A percentile compares a stretch with the other conserved stretches of the same genome.
These are phyloP conservation scores for Thymelicus lineola DNA, from an alignment of 2,888 invertebrate species.

Conservation along the genomic window DNA sequence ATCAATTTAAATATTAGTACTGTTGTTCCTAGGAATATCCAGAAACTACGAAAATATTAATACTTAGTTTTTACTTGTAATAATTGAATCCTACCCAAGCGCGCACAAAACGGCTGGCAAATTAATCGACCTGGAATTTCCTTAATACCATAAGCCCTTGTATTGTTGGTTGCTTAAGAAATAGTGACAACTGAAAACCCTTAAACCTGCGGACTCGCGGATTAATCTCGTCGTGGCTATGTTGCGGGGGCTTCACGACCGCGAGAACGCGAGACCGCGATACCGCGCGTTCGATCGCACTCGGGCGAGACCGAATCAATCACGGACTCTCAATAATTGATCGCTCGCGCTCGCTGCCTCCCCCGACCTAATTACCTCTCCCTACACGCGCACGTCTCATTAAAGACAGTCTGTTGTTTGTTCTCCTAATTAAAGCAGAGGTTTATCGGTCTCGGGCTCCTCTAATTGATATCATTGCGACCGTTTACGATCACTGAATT, in stretches of 20 bases:
- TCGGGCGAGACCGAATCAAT: conserved; percentile 68
- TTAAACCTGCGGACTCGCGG: conserved; percentile 15
- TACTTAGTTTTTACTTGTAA: too few species aligned
- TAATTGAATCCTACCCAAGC: not conserved
- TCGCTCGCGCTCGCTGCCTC: conserved; percentile 62
- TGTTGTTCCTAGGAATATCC: too few species aligned
- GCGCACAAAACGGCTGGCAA: not conserved
- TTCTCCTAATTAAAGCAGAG: conserved; percentile 84
- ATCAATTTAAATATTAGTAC: too few species aligned
- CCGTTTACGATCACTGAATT: conserved; percentile 84
- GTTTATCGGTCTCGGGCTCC: conserved; percentile 79
- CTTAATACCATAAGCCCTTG: too few species aligned
- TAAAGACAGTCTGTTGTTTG: conserved; percentile 83
- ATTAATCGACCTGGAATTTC: too few species aligned
- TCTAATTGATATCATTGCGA: conserved; percentile 84
- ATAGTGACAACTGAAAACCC: conserved; percentile 6
- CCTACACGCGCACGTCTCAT: conserved; percentile 80
- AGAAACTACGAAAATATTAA: too few species aligned
- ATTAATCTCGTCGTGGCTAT: conserved; percentile 32
- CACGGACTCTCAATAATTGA: conserved; percentile 78
- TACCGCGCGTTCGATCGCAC: conserved; percentile 45
- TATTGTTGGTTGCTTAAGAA: conserved; percentile 28
- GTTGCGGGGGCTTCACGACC: conserved; percentile 21
- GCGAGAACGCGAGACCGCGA: conserved; percentile 32
- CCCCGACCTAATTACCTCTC: conserved; percentile 79